Conservation (phyloP, 2,888 invertebrate species). For the Serripes groenlandicus region DNA sequence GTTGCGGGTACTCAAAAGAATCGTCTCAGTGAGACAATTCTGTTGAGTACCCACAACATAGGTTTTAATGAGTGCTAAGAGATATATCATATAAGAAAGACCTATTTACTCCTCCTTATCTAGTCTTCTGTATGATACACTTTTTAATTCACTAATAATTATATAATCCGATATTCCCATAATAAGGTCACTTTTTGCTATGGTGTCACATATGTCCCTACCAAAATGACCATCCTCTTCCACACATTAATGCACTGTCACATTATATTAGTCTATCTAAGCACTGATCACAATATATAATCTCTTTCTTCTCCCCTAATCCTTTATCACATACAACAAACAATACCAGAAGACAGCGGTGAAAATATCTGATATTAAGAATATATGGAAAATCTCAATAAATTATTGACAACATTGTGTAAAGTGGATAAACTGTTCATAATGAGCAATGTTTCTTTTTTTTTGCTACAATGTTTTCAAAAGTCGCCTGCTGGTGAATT, state of each 20-base stretch:
- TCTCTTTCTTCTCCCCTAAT: not conserved
- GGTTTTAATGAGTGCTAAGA: not conserved
- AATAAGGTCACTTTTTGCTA: too few relatives aligned
- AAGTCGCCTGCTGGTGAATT: too few relatives aligned
- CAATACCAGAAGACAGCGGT: not conserved
- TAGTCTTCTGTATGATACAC: too few relatives aligned
- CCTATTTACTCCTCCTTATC: too few relatives aligned
- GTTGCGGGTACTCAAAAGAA: slow-evolving; percentile 5
- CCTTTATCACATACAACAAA: not conserved
- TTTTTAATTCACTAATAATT: too few relatives aligned
- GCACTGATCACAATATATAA: too few relatives aligned
- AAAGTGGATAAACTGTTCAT: not conserved
- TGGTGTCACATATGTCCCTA: too few relatives aligned
- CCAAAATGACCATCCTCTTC: too few relatives aligned
- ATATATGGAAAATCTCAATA: not conserved
- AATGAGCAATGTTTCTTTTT: not conserved
- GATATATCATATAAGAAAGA: too few relatives aligned
- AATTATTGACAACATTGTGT: not conserved
- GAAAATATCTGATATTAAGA: not conserved
- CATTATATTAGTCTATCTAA: too few relatives aligned
- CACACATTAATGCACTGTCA: too few relatives aligned
- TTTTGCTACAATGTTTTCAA: slow-evolving; percentile 2
- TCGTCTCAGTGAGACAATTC: slow-evolving; percentile 7
- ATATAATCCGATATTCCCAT: too few relatives aligned
- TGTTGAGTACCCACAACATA: slow-evolving; percentile 8